Conservation (phyloP, 2,113 vertebrate species). For the Clupea harengus region DNA sequence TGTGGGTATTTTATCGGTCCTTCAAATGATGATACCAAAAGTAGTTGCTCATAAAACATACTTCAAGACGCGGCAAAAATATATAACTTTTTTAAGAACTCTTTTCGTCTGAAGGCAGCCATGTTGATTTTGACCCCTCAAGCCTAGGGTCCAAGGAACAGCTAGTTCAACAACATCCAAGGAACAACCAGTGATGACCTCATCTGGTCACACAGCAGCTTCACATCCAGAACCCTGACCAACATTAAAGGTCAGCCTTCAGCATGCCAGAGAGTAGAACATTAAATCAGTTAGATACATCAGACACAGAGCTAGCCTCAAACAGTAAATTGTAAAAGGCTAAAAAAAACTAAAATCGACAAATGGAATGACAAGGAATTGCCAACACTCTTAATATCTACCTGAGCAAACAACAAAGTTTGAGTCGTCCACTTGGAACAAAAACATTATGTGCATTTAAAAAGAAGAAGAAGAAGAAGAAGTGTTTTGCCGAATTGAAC, state of each 20-base stretch:
- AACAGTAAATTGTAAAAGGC: not conserved
- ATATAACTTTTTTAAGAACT: too few relatives aligned
- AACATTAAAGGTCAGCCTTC: not conserved
- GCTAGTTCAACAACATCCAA: too few relatives aligned
- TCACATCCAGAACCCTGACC: too few relatives aligned
- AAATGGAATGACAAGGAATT: not conserved
- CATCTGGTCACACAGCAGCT: too few relatives aligned
- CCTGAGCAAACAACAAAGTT: not conserved
- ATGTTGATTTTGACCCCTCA: too few relatives aligned
- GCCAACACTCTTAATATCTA: not conserved
- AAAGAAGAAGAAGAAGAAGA: not conserved
- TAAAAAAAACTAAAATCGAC: not conserved
- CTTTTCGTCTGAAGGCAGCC: too few relatives aligned
- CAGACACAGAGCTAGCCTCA: not conserved
- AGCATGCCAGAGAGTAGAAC: not conserved
- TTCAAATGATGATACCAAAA: too few relatives aligned
- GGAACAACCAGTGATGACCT: too few relatives aligned
- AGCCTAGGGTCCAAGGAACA: too few relatives aligned
- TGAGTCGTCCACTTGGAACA: not conserved
- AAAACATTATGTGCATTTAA: not conserved
- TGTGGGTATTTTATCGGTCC: too few relatives aligned
- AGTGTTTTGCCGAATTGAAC: not conserved
- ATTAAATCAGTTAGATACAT: not conserved
- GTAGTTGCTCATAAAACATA: too few relatives aligned
- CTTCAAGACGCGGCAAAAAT: too few relatives aligned